A percentile compares a stretch with the other conserved stretches of the same genome.
phyloP scores from a whole-genome alignment of 2,797 vertebrate genomes.

The Coendou prehensilis region DNA sequence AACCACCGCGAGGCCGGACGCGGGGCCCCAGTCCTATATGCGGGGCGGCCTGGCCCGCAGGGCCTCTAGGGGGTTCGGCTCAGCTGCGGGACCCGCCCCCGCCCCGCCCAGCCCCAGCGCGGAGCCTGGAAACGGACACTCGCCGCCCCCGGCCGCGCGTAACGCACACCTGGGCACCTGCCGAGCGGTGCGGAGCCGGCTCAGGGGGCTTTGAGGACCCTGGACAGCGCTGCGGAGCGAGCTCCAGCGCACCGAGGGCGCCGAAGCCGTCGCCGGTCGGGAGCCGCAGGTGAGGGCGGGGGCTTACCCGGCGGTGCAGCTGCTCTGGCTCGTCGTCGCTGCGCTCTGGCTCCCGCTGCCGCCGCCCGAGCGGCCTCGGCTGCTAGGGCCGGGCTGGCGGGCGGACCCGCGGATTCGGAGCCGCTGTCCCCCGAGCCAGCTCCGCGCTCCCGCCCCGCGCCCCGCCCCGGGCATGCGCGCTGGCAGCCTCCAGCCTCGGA shows the following conservation, averaged over 20 bases:
- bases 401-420: conserved; percentile 67
- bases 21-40: not conserved
- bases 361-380: conserved; percentile 44
- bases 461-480: conserved; percentile 84
- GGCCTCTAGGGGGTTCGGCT: not conserved
- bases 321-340: not conserved
- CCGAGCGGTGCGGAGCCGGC: not conserved
- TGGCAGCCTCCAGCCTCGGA: not conserved
- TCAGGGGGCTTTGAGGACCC: conserved; percentile 51
- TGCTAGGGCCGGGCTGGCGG: conserved; percentile 64
- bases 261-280: not conserved
- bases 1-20: not conserved
- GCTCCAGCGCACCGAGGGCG: not conserved
- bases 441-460: conserved; percentile 67
- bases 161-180: not conserved
- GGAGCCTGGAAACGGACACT: conserved; percentile 43
- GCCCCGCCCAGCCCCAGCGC: conserved; percentile 70
- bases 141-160: conserved; percentile 24
- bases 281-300: conserved; percentile 8
- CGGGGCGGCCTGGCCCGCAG: not conserved
- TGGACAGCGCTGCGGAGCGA: conserved; percentile 44
- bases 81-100: conserved; percentile 61
- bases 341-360: conserved; percentile 49
- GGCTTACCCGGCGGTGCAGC: conserved; percentile 66
- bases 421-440: conserved; percentile 48